Evolutionary conservation across 2,113 vertebrate species (phyloP), one percentile per base, ranked within the genome.

Genomic region (Procavia capensis): DNA sequence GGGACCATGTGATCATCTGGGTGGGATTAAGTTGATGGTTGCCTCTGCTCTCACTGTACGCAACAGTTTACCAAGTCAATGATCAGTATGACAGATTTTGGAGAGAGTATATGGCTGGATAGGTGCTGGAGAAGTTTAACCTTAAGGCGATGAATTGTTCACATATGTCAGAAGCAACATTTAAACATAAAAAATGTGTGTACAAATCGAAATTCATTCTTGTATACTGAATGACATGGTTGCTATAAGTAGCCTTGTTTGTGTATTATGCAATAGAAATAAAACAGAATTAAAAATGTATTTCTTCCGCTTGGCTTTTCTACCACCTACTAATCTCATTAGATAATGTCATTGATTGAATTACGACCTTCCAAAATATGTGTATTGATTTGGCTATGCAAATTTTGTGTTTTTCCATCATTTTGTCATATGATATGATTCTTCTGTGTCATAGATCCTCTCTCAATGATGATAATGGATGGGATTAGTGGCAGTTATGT

Each of bases 191-290:
- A 82, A 29, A 64, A 78, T 85, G 54, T 88, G 19, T 63, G n/a
- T 85, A 95, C 25, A 64, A 89, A 79, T 31, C 80, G 31, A 61
- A 92, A 92, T 39, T 92, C 27, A 47, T 88, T 90, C 63, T 76
- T 84, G 36, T 75, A 80, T 61, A 39, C 57, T 36, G 66, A 95
- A 57, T 79, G 31, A 39, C 72, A 45, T 74, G 39, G 41, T 80
- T 9, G 8, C 39, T 64, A 17, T 87, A 61, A n/a, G 29, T 78
- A 63, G 47, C 54, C 17, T 63, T 76, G 47, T 68, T 47, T 61
- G 81, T 91, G 24, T 54, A 54, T 47, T 85, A 36, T 43, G 39
- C 9, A 34, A 68, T 2, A 41, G 39, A 75, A 45, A 47, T 76
- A 41, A 66, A 64, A 59, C 39, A 68, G 31, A 90, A 74, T n/a